phyloP scores from a whole-genome alignment of 2,113 vertebrate genomes.

The Lathamus discolor region DNA sequence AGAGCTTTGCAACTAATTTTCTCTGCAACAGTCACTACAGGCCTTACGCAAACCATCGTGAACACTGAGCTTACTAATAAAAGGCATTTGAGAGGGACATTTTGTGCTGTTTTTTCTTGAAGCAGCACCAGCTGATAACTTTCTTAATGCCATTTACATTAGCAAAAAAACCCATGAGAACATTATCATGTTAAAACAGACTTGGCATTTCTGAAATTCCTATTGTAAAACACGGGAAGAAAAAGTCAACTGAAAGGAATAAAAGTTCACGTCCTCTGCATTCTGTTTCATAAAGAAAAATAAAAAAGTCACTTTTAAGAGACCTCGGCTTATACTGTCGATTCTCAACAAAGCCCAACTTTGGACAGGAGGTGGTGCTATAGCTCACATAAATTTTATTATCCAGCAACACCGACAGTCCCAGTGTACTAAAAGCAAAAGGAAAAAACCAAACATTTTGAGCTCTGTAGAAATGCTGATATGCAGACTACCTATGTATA shows the following conservation, averaged over 20 bases:
- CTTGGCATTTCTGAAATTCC: neutral
- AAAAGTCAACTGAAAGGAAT: neutral
- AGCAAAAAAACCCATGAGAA: neutral
- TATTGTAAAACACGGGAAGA: neutral
- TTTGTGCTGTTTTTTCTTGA: neutral
- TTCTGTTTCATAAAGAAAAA: neutral
- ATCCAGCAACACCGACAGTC: neutral
- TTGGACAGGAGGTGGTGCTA: constrained; percentile 28
- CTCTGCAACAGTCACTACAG: neutral
- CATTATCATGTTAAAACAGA: neutral
- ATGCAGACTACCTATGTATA: neutral
- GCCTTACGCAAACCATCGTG: neutral
- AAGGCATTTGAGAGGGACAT: neutral
- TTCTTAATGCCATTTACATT: neutral
- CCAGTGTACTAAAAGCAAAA: neutral
- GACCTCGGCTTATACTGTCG: neutral
- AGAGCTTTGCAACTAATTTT: neutral
- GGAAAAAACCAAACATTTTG: neutral
- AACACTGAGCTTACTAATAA: neutral
- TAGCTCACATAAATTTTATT: neutral
- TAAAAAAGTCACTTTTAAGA: neutral
- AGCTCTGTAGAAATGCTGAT: neutral
- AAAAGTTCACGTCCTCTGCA: neutral
- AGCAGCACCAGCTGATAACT: neutral
- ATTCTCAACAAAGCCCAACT: neutral